Conservation (phyloP, 1,140 invertebrate species). For the Ceratina australensis region DNA sequence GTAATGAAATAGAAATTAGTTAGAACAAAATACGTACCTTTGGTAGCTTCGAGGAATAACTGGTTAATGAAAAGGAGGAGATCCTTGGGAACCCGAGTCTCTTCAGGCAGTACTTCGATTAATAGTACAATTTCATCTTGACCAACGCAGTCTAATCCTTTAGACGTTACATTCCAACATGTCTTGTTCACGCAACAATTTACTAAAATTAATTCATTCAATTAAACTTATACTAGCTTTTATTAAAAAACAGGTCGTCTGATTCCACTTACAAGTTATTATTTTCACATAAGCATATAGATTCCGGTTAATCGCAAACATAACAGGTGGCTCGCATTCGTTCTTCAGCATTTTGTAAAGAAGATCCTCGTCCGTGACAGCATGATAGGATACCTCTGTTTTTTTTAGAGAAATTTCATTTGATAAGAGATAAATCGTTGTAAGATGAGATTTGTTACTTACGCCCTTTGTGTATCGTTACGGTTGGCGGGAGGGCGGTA, state of each 20-base stretch:
- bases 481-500: conserved; percentile 81
- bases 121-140: conserved; percentile 93
- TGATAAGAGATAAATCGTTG: neutral
- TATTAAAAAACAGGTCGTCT: neutral
- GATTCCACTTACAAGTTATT: conserved; percentile 84
- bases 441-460: conserved; percentile 50
- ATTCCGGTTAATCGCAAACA: conserved; percentile 90
- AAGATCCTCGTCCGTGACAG: conserved; percentile 78
- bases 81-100: conserved; percentile 86
- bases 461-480: conserved; percentile 81
- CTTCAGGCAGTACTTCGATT: conserved; percentile 86
- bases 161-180: conserved; percentile 90
- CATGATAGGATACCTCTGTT: conserved; percentile 81
- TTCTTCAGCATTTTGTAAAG: conserved; percentile 80
- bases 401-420: neutral
- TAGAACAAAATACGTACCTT: conserved; percentile 81
- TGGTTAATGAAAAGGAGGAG: conserved; percentile 88
- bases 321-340: conserved; percentile 82
- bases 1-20: conserved; percentile 24
- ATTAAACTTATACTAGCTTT: neutral
- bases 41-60: conserved; percentile 88
- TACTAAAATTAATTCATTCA: conserved; percentile 80
- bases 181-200: conserved; percentile 90
- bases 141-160: conserved; percentile 89
- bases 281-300: conserved; percentile 89